phyloP scores from a whole-genome alignment of 2,113 vertebrate genomes.

The Megaleporinus macrocephalus region DNA sequence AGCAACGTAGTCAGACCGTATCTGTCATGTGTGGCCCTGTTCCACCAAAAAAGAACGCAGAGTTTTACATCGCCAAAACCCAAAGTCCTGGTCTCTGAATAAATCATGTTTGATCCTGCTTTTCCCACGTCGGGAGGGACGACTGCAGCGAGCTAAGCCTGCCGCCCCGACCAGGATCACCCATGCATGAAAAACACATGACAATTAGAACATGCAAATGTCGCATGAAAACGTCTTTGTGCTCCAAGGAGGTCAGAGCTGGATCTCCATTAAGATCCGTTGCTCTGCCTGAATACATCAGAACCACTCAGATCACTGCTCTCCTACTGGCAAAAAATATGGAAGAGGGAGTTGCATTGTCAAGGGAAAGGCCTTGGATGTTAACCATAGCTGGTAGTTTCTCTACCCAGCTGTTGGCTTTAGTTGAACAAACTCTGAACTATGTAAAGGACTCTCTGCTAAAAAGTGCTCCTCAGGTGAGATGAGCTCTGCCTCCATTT shows the following conservation, averaged over 20 bases:
- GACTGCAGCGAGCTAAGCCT: constrained; percentile 50
- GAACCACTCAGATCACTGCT: neutral
- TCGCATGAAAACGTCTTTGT: neutral
- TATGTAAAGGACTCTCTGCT: too few relatives aligned
- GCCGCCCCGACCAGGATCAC: constrained; percentile 21
- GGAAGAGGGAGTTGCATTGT: neutral
- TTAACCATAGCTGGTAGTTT: neutral
- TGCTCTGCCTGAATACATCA: constrained; percentile 13
- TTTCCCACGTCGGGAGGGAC: constrained; percentile 36
- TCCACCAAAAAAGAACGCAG: neutral
- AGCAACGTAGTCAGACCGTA: neutral
- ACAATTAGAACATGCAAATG: constrained; percentile 63
- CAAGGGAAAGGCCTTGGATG: neutral
- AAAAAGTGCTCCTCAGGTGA: too few relatives aligned
- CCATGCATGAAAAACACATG: constrained; percentile 60
- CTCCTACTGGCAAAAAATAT: neutral
- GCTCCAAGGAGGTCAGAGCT: neutral
- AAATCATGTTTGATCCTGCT: constrained; percentile 62
- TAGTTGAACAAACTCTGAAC: neutral
- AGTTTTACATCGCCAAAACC: neutral
- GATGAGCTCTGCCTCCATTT: too few relatives aligned
- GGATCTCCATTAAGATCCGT: constrained; percentile 30
- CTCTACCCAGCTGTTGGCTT: neutral
- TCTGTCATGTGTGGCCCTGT: constrained; percentile 3
- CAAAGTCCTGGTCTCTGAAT: constrained; percentile 54